Evolutionary conservation across 2,113 vertebrate species (phyloP).

Genomic region (Actinemys pallida): DNA sequence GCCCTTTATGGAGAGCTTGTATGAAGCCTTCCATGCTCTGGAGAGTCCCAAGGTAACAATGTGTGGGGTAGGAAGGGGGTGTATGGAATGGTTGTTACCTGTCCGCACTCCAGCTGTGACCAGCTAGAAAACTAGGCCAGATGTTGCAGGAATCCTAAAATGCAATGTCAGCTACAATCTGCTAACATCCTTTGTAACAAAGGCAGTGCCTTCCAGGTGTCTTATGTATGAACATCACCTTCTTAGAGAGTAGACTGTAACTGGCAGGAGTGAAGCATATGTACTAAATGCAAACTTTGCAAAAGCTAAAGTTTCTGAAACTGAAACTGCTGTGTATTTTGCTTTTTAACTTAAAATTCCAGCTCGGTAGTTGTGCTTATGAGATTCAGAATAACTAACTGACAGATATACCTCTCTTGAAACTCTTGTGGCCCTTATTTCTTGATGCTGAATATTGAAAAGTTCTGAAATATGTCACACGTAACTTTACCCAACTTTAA

Average conservation of each 20-base stretch:
- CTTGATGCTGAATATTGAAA: conserved; percentile 23
- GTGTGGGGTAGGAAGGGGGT: fast-evolving
- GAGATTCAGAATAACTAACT: neutral
- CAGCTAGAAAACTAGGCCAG: conserved; percentile 22
- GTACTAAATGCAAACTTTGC: conserved; percentile 28
- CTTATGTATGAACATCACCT: conserved; percentile 23
- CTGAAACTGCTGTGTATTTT: neutral
- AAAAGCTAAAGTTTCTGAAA: conserved; percentile 3
- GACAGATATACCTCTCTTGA: conserved; percentile 24
- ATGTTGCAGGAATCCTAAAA: neutral
- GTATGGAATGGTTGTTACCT: neutral
- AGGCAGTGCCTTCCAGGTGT: conserved; percentile 50
- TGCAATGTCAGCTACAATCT: neutral
- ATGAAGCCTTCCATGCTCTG: neutral
- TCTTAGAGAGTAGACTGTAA: conserved; percentile 21
- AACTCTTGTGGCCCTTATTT: conserved; percentile 15
- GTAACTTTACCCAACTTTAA: conserved; percentile 37
- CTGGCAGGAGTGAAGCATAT: neutral
- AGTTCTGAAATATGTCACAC: conserved; percentile 18
- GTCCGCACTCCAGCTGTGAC: conserved; percentile 27
- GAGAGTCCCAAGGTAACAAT: neutral
- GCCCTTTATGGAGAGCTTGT: fast-evolving
- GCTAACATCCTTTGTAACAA: conserved; percentile 29
- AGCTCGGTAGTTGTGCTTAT: conserved; percentile 4
- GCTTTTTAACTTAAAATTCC: conserved; percentile 45